phyloP scores from a whole-genome alignment of 2,113 vertebrate species.

The Muntiacus muntjak region DNA sequence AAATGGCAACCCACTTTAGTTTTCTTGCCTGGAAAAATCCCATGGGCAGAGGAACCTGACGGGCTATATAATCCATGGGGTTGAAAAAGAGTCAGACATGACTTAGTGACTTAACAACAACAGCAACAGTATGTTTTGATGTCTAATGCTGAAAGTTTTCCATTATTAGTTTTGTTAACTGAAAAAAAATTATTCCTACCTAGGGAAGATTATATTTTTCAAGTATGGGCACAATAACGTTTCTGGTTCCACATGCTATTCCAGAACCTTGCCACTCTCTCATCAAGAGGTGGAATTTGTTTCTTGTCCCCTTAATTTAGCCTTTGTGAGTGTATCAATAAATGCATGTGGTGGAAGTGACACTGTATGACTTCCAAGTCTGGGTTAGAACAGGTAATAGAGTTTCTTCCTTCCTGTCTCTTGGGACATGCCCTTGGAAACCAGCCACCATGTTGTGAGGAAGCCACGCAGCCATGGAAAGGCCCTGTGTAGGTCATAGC shows the following conservation, averaged over 20 bases:
- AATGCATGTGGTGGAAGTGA: background rate
- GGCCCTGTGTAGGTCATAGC: background rate
- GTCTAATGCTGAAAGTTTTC: background rate
- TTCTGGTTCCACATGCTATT: background rate
- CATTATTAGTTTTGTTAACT: background rate
- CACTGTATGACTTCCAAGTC: background rate
- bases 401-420: background rate
- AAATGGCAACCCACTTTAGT: background rate
- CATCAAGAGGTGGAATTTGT: background rate
- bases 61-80: background rate
- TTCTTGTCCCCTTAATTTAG: background rate
- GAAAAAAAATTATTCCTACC: background rate
- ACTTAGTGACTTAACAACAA: background rate
- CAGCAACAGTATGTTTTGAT: background rate
- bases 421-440: background rate
- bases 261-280: background rate
- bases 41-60: background rate
- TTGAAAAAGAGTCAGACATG: background rate
- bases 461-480: background rate
- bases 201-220: background rate
- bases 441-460: background rate
- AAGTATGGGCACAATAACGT: background rate
- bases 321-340: background rate
- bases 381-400: background rate
- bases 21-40: background rate